Conservation (phyloP, 2,797 vertebrate genomes). For the Pangasius krempfi region DNA sequence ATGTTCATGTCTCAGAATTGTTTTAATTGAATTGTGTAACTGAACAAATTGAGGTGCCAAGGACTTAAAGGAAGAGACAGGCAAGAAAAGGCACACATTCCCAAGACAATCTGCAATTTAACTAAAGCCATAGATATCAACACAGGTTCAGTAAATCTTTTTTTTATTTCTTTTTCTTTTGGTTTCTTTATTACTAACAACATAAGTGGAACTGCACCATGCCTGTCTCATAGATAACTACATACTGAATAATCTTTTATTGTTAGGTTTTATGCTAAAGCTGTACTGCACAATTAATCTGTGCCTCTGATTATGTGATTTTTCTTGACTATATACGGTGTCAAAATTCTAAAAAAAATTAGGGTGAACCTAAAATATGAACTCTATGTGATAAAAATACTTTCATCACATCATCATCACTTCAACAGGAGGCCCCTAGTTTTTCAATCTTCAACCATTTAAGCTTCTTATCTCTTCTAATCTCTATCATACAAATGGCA, state of each 20-base stretch:
- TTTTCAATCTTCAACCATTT: conserved; percentile 6
- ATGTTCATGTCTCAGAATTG: not conserved
- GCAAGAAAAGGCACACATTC: not conserved
- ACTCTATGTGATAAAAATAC: not conserved
- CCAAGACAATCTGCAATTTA: not conserved
- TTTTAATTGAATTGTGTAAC: not conserved
- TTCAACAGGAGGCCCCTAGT: not conserved
- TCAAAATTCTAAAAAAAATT: not conserved
- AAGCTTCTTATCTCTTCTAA: conserved; percentile 16
- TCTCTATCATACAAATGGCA: conserved; percentile 9
- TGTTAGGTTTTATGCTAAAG: not conserved
- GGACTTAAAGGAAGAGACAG: not conserved
- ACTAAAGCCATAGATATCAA: not conserved
- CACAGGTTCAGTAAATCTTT: not conserved
- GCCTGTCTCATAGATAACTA: not conserved
- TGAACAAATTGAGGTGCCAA: not conserved
- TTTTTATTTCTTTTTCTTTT: not conserved
- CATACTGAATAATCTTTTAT: not conserved
- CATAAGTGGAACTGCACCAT: not conserved
- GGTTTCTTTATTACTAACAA: not conserved
- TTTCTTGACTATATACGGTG: not conserved
- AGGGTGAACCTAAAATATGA: not conserved
- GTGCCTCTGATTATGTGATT: not conserved
- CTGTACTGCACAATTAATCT: not conserved
- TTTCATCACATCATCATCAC: not conserved